Evolutionary conservation across 2,113 vertebrate genomes (phyloP).

Genomic region (Motacilla tschutschensis): DNA sequence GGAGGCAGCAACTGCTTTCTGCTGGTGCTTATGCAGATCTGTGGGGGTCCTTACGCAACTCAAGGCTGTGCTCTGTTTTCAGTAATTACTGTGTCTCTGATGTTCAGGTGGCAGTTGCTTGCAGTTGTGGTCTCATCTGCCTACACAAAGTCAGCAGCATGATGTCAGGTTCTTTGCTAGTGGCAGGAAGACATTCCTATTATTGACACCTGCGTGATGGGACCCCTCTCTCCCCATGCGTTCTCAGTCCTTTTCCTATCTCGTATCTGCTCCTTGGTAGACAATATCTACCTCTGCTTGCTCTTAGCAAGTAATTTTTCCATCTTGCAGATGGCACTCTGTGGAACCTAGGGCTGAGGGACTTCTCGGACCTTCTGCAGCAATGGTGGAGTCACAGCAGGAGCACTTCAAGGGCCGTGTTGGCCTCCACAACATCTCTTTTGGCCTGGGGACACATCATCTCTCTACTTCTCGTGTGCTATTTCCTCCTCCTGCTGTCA

Average conservation of each 20-base stretch:
- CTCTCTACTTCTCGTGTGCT: background rate
- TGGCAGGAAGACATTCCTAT: background rate
- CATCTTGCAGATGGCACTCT: background rate
- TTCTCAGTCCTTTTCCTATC: background rate
- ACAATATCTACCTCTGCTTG: background rate
- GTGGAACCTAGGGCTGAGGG: background rate
- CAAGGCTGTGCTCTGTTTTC: background rate
- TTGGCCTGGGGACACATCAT: background rate
- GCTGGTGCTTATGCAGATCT: background rate
- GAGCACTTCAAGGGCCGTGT: background rate
- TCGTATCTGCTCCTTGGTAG: background rate
- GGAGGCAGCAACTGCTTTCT: slow-evolving; percentile 31
- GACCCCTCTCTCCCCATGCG: background rate
- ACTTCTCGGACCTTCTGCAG: background rate
- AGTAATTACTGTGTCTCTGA: background rate
- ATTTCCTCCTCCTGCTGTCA: slow-evolving; percentile 48
- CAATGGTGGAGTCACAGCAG: background rate
- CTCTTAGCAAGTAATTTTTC: background rate
- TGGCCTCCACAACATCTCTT: background rate
- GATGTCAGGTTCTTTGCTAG: background rate
- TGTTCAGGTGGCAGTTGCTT: background rate
- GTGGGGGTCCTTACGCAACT: background rate
- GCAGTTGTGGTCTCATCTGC: background rate
- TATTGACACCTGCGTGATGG: background rate
- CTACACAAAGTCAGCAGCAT: background rate